Evolutionary conservation across 1,140 invertebrate genomes (phyloP), one percentile per base, ranked within the genome.

Genomic region (Lordiphosa collinella): DNA sequence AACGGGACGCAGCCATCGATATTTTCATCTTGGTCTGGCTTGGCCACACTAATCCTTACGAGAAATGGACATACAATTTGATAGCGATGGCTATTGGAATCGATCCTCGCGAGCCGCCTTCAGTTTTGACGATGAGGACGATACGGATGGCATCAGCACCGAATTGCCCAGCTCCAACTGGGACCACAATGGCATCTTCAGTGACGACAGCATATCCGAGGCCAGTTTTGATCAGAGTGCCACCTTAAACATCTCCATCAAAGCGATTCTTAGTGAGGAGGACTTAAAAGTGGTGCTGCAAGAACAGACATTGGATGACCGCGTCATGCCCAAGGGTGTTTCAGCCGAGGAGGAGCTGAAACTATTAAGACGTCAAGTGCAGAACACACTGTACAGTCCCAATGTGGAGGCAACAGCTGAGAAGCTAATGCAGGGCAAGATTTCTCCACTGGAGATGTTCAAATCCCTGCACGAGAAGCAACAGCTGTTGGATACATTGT

Each of bases 401-500:
- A 87, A 89, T 29, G 49, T 75, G 2, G 63, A 80, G 8, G 41
- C 50, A 9, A 91, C 91, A 0, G 76, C 91, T 2, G 90, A 90
- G 31, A 88, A 90, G 36, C 59, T 92, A 2, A 71, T 91, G 3
- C 68, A 91, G 1, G 91, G 91, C 0, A 89, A 91, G 9, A 48
- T 48, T 0, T 90, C 88, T 34, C 89, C 90, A 0, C 53, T 93
- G 10, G 90, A 92, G 53, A 69, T 86, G 29, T 92, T 92, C 25
- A 90, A 90, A 55, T 92, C 90, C 12, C 55, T 92, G 50, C 89
- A 90, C 38, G 90, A 90, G 50, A 93, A 93, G 64, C 90, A 90
- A n/a, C 86, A 91, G 48, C 55, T 92, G n/a, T 60, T 93, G 8
- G 91, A 92, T 63, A 91, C 89, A 38, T 90, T 91, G 0, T 74